Base-by-base conservation (phyloP, 1,140 invertebrate species). In the Delia radicum region DNA sequence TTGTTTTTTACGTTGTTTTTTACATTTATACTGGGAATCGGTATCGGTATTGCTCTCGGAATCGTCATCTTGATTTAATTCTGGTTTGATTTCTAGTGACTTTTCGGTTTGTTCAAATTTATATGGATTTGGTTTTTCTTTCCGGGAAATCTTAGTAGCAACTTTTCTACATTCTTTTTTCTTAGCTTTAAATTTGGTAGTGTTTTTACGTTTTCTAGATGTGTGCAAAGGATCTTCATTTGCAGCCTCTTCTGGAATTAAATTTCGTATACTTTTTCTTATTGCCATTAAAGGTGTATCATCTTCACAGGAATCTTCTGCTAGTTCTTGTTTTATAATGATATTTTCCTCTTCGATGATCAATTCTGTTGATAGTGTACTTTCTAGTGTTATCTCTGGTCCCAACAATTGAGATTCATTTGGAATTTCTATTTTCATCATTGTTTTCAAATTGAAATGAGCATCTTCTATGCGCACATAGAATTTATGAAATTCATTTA, bases 401-500 rank as follows among this genome's bases (percentile, higher is more conserved):
- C 10, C 27, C 7, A 69, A 21, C 21, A 33, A 7, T 10, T 12
- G 21, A n/a, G n/a, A n/a, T n/a, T n/a, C n/a, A n/a, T n/a, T n/a
- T n/a, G n/a, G n/a, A 10, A 21, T 2, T 24, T 69, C 65, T 8
- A 8, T 69, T 69, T 69, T 69, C 12, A 33, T 12, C 10, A 24
- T 2, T 13, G 27, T 2, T 3, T 31, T 31, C 7, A n/a, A 31
- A 4, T 28, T 29, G 6, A n/a, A 3, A 18, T 67, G 63, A 6
- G 28, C 13, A 13, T 29, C 12, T 8, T 73, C 71, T 0, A 73
- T 18, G 0, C 46, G 33, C 15, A 15, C 13, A 15, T 73, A 73
- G 21, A 73, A 55, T 28, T 73, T 55, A 28, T 73, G 71, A 42
- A 73, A 73, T 7, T 42, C 24, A 73, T 73, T 27, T 4, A 73